Evolutionary conservation across 2,113 vertebrate genomes (phyloP).

Genomic region (Anthoscopus minutus): DNA sequence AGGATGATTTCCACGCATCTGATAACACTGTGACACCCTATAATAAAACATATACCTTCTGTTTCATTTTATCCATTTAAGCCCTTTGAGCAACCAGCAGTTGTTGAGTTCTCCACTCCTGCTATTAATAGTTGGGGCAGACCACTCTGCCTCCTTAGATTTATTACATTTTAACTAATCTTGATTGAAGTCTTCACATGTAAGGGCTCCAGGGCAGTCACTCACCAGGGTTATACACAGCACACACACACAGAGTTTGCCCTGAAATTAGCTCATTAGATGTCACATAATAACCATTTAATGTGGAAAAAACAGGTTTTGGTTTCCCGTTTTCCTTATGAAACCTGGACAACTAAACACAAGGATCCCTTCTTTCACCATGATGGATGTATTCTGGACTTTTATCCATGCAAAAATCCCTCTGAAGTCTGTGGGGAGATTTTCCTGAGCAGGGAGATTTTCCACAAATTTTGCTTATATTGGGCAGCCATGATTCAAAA

Average conservation of each 20-base stretch:
- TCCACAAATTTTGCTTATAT: not conserved
- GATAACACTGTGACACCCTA: slow-evolving; percentile 55
- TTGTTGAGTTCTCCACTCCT: slow-evolving; percentile 55
- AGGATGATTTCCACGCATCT: slow-evolving; percentile 59
- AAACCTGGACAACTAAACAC: not conserved
- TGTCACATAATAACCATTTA: not conserved
- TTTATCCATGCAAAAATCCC: not conserved
- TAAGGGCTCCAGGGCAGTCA: slow-evolving; percentile 2
- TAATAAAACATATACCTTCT: slow-evolving; percentile 63
- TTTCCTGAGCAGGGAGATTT: not conserved
- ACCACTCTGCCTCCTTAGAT: slow-evolving; percentile 59
- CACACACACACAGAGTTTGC: not conserved
- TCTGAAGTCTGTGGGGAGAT: not conserved
- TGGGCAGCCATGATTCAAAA: not conserved
- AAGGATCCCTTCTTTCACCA: not conserved
- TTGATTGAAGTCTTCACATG: slow-evolving; percentile 45
- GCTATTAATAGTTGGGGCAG: slow-evolving; percentile 47
- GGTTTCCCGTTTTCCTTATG: not conserved
- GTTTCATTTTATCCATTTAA: slow-evolving; percentile 67
- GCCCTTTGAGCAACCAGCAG: slow-evolving; percentile 65
- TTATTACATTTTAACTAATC: slow-evolving; percentile 67
- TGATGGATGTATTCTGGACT: not conserved
- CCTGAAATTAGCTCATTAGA: not conserved
- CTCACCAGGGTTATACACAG: slow-evolving; percentile 37
- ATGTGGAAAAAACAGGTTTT: not conserved